phyloP scores from a whole-genome alignment of 2,888 invertebrate species.

The Fissipunctia ypsillon region DNA sequence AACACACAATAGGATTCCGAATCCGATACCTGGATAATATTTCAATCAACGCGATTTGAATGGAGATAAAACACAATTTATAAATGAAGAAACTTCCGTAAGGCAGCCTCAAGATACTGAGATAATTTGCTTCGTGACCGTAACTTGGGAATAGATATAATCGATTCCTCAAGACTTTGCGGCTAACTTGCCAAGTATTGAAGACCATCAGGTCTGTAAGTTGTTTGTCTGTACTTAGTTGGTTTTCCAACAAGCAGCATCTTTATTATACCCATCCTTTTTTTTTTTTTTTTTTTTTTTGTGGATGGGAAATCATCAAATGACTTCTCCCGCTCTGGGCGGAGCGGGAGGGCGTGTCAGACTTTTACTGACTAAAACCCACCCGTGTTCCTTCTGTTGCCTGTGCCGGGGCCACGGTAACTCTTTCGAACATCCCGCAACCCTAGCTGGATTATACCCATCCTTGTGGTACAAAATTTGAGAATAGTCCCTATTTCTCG shows the following conservation, averaged over 20 bases:
- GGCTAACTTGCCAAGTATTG: conserved; percentile 37
- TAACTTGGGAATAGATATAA: conserved; percentile 53
- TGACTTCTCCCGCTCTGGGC: no score
- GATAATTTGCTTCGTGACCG: conserved; percentile 60
- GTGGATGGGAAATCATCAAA: no score
- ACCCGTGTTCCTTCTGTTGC: no score
- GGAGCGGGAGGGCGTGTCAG: no score
- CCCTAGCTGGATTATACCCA: no score
- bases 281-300: no score
- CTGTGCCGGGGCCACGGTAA: no score
- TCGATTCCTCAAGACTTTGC: conserved; percentile 36
- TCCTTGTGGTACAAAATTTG: neutral
- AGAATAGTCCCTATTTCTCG: neutral
- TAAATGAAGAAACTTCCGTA: conserved; percentile 58
- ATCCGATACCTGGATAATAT: conserved; percentile 42
- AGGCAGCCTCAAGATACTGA: conserved; percentile 40
- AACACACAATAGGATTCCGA: conserved; percentile 37
- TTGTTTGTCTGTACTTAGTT: conserved; percentile 9
- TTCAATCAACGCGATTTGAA: conserved; percentile 54
- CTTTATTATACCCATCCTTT: neutral
- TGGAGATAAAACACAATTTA: conserved; percentile 49
- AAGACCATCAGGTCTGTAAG: conserved; percentile 6
- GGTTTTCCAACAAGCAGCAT: neutral
- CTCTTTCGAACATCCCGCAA: no score
- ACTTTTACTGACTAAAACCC: no score